Base-by-base conservation (phyloP, 2,888 invertebrate genomes). In the Lepidochitona cinerea region DNA sequence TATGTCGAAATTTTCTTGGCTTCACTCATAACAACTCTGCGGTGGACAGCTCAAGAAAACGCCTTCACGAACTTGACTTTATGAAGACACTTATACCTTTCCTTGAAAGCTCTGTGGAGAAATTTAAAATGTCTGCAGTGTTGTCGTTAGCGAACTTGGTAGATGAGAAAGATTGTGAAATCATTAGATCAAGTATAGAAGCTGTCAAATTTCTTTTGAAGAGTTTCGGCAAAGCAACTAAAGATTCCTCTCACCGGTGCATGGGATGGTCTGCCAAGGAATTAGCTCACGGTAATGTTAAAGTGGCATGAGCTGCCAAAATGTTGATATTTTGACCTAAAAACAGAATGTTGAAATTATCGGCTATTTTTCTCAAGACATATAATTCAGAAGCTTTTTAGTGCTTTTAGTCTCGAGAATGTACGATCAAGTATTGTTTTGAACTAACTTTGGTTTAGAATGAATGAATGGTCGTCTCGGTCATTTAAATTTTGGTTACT, bases 121-220 rank as follows among this genome's bases (percentile, higher is more conserved):
- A 75, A 68, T 49, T 70, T 6, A 41, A 68, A 6, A 70, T 85
- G 33, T 71, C 74, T 1, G 75, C 77, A 14, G 68, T 85, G 6
- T 77, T 81, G 0, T 77, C 73, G 12, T 70, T 84, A 9, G 81
- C 83, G n/a, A 78, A 80, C 29, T 74, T 85, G 7, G 75, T 83
- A 12, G 74, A 83, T 65, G 85, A 85, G 69, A 53, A 79, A 36
- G 81, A 84, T 52, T 76, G 83, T 69, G 76, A 76, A 29, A 73
- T 81, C 2, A 68, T 85, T 1, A 73, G 78, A 53, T 65, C 79
- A 9, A 77, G 79, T 1, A 72, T 37, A 9, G 72, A 73, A 0
- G 64, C 69, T 9, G 78, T 84, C 18, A 70, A 75, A 49, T 75
- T 75, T 36, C 52, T 83, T n/a, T 52, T 82, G 53, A 68, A 53